These are phyloP conservation scores for Plodia interpunctella DNA, from an alignment of 1,140 invertebrate genomes.

Conservation along the genomic window DNA sequence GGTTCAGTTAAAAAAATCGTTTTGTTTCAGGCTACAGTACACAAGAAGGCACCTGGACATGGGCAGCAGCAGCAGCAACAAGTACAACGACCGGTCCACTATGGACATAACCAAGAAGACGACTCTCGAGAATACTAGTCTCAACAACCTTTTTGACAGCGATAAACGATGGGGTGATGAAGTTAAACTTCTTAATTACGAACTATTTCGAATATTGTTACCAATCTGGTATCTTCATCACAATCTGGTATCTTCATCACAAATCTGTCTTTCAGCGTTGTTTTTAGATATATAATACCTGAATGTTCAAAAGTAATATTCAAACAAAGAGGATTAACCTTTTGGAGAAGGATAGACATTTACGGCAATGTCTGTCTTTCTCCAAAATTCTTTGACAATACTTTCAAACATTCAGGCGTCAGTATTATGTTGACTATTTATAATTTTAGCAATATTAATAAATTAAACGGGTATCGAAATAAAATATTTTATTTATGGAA, in stretches of 20 bases:
- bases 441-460: background rate
- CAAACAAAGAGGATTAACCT: too few species aligned
- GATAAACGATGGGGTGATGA: background rate
- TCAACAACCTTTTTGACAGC: background rate
- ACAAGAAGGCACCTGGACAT: constrained; percentile 56
- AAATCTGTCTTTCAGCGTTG: too few species aligned
- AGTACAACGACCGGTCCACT: constrained; percentile 34
- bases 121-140: constrained; percentile 62
- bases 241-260: too few species aligned
- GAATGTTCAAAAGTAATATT: too few species aligned
- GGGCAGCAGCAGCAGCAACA: constrained; percentile 34
- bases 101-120: constrained; percentile 44
- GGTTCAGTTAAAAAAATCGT: constrained; percentile 13
- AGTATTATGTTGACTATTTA: background rate
- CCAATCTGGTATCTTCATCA: background rate
- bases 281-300: too few species aligned
- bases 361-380: too few species aligned
- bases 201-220: too few species aligned
- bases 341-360: too few species aligned
- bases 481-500: background rate
- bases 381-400: too few species aligned
- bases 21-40: constrained; percentile 62
- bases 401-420: background rate
- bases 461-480: constrained; percentile 12
- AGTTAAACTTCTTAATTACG: background rate